Evolutionary conservation across 2,113 vertebrate species (phyloP).

Genomic region (Caranx ignobilis): DNA sequence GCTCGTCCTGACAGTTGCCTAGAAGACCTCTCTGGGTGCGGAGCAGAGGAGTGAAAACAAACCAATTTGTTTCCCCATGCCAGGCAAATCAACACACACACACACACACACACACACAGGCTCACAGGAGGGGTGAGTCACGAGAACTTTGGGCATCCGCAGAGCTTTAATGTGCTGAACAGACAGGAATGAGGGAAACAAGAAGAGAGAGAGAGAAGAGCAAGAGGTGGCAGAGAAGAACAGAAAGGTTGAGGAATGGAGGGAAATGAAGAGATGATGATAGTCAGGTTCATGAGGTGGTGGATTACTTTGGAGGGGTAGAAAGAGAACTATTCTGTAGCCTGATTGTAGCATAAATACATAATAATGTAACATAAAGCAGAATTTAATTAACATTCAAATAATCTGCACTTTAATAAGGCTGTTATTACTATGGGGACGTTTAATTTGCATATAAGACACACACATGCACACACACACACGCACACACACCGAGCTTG

Average conservation of each 20-base stretch:
- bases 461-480: conserved; percentile 37
- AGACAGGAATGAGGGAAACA: conserved; percentile 48
- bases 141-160: conserved; percentile 56
- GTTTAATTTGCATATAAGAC: conserved; percentile 69
- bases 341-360: conserved; percentile 71
- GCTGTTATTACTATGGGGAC: conserved; percentile 70
- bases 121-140: conserved; percentile 66
- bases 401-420: conserved; percentile 77
- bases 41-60: conserved; percentile 71
- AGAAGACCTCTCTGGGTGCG: conserved; percentile 68
- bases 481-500: conserved; percentile 8
- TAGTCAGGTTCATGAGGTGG: conserved; percentile 31
- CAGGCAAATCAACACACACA: conserved; percentile 60
- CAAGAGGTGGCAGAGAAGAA: conserved; percentile 47
- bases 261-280: conserved; percentile 21
- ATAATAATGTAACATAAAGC: conserved; percentile 72
- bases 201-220: conserved; percentile 40
- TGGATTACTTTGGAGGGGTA: conserved; percentile 37
- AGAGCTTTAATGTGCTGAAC: conserved; percentile 70
- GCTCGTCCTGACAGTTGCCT: conserved; percentile 72
- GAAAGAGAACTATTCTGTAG: conserved; percentile 42
- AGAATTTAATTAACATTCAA: conserved; percentile 77
- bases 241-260: conserved; percentile 33
- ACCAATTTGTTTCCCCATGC: conserved; percentile 75
- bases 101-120: conserved; percentile 24